Evolutionary conservation across 2,113 vertebrate species (phyloP), one percentile per base, ranked within the genome.

Genomic region (Eptatretus burgeri): DNA sequence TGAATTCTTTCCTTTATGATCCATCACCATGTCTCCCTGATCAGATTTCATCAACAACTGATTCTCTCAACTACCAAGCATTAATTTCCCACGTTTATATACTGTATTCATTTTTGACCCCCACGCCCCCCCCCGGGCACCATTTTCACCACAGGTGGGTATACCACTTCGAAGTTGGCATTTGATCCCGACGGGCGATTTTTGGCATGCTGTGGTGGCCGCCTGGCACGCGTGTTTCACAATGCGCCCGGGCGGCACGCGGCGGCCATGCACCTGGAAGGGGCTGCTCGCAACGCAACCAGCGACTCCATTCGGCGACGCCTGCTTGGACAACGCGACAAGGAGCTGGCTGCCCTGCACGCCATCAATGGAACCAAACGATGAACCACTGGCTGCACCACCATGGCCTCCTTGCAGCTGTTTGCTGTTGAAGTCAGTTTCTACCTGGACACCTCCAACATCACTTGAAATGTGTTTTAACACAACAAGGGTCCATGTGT

Each of bases 181-280:
- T 98, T 98, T 49, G 89, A 98, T 65, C 70, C 76, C 68, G 84
- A 65, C 1, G 74, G 80, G 10, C 83, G 77, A 63, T 85, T 81
- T 70, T 67, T 95, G 62, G 82, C 71, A 49, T 83, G 80, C 1
- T 80, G 76, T 9, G 91, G 91, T 1, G 89, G 94, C 76, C 76
- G 78, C 1, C 76, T 75, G 5, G 76, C 94, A 65, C 70, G 79
- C 0, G 69, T 93, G 67, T 82, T 98, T 70, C 85, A 95, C 71
- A 98, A 95, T 1, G 67, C 78, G 0, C 77, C 81, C 0, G 86
- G 89, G 11, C 81, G 87, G 74, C 76, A 82, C 1, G 85, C 89
- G 0, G 71, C 81, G 16, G 78, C 84, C 66, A 77, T 76, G 63
- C 84, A 98, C 69, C 83, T 89, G 82, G 77, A 80, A 70, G 69